A percentile compares a stretch with the other conserved stretches of the same genome.
phyloP scores from a whole-genome alignment of 2,888 invertebrate species.

The Oscheius myriophilus region DNA sequence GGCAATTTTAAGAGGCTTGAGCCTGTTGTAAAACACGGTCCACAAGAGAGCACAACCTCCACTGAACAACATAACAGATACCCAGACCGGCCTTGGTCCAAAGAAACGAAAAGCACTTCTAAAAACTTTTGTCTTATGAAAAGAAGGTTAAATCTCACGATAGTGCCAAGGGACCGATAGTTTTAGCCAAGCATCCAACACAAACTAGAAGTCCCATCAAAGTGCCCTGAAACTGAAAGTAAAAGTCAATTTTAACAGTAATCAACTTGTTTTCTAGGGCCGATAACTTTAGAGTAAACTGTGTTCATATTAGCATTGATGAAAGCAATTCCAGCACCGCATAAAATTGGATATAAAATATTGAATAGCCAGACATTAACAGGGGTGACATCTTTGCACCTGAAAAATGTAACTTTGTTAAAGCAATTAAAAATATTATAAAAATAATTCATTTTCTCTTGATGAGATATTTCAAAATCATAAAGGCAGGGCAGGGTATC shows the following conservation, averaged over 20 bases:
- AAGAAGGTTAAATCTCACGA: constrained; percentile 31
- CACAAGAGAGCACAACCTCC: constrained; percentile 28
- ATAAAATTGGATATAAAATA: constrained; percentile 64
- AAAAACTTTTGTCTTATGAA: not conserved
- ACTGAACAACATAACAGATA: constrained; percentile 39
- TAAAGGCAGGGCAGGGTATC: no score
- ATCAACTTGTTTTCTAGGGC: constrained; percentile 71
- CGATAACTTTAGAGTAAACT: constrained; percentile 71
- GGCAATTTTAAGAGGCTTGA: constrained; percentile 42
- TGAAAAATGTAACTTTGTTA: not conserved
- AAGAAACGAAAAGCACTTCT: not conserved
- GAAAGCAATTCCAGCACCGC: constrained; percentile 70
- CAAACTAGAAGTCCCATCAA: constrained; percentile 57
- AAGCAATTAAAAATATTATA: no score
- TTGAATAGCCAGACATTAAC: constrained; percentile 36
- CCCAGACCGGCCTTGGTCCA: constrained; percentile 42
- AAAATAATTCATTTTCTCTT: no score
- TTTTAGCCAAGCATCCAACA: constrained; percentile 41
- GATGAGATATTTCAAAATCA: no score
- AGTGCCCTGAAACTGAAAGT: constrained; percentile 38
- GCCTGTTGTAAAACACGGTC: constrained; percentile 43
- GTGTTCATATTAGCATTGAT: constrained; percentile 71
- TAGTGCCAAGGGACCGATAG: constrained; percentile 51
- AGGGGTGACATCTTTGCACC: constrained; percentile 23
- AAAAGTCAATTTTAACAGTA: not conserved